A percentile compares a stretch with the other conserved stretches of the same genome.
Conservation (phyloP, 2,113 vertebrate species). For the Silurus glanis region DNA sequence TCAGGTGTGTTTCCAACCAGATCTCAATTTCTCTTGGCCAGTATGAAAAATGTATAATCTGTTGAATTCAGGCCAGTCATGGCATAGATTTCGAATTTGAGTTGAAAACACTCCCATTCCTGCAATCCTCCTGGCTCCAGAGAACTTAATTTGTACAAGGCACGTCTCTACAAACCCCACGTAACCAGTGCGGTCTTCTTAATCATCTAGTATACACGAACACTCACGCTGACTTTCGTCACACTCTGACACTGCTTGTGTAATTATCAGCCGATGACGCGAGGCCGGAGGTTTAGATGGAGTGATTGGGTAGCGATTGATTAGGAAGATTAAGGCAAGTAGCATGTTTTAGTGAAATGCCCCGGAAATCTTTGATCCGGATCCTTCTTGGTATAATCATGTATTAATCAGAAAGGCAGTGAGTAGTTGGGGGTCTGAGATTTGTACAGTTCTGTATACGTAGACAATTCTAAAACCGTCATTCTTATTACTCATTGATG, state of each 20-base stretch:
- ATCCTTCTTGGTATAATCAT: background rate
- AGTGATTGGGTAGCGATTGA: background rate
- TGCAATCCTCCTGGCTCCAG: background rate
- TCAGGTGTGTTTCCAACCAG: background rate
- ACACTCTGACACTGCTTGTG: background rate
- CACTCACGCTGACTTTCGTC: background rate
- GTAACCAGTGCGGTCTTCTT: slow-evolving; percentile 16
- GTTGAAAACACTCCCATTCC: background rate
- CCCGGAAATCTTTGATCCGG: background rate
- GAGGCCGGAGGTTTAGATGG: background rate
- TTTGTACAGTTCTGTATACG: background rate
- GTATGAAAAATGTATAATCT: background rate
- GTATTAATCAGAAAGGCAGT: background rate
- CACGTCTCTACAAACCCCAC: slow-evolving; percentile 48
- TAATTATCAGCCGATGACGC: slow-evolving; percentile 12
- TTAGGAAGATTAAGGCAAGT: background rate
- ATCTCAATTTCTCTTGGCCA: background rate
- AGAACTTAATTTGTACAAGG: background rate
- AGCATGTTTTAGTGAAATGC: background rate
- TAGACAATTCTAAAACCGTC: background rate
- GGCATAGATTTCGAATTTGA: background rate
- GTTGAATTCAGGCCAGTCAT: background rate
- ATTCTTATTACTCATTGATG: background rate
- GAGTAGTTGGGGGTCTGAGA: background rate
- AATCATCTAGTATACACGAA: slow-evolving; percentile 34